Evolutionary conservation across 1,140 invertebrate genomes (phyloP), one percentile per base, ranked within the genome.

Genomic region (Drosophila nannoptera): DNA sequence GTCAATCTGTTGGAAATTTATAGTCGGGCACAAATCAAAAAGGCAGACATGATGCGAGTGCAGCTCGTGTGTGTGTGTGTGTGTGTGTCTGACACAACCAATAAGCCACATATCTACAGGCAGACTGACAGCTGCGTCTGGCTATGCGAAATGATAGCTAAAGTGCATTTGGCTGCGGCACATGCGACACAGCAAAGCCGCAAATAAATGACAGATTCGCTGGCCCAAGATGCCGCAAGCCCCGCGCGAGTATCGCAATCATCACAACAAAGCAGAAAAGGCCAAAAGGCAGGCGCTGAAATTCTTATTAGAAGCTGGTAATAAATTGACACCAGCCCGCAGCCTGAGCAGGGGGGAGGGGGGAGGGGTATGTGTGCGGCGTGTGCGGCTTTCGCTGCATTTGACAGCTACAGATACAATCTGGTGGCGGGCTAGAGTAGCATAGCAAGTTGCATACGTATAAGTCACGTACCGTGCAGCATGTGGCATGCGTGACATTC

Each of bases 371-470:
- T 72, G 69, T 72, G 55, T 22, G 32, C 46, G 49, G 50, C 29
- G 40, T 4, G 43, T 45, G n/a, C 22, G 49, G 53, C 46, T 55
- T 43, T 68, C 46, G 36, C 42, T 74, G 77, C 81, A 86, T 84
- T 61, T 77, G 36, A 60, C 67, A 81, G 81, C 81, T 81, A 86
- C 70, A 81, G 81, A 86, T 87, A 86, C 74, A 87, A 86, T 86
- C 81, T 87, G 82, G 69, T 74, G 81, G 69, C 77, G 81, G 54
- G 54, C 40, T 68, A 77, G 81, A 61, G 58, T 73, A 78, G 64
- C 64, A 75, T 77, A 84, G 78, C 76, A 68, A 84, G 78, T 83
- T 84, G 29, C 53, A 69, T 46, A 53, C 52, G 22, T 22, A 22
- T 22, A 31, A 62, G 48, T 46, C 59, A 73, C 59, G 58, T 69